These are phyloP conservation scores for Phalacrocorax brasilianus DNA, from an alignment of 2,113 vertebrate genomes.

Conservation along the genomic window DNA sequence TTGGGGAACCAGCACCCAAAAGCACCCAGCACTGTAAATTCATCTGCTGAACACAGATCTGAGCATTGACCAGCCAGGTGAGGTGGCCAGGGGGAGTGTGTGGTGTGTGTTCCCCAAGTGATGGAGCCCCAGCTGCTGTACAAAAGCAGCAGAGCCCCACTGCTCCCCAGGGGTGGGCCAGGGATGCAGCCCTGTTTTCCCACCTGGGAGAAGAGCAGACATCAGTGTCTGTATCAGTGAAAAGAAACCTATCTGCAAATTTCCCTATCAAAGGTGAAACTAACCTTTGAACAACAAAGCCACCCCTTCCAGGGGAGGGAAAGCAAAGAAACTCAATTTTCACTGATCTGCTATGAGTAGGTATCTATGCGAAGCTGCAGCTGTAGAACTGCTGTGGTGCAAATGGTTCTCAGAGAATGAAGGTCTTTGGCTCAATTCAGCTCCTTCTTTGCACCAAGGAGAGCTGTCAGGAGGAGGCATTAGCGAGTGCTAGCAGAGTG, in stretches of 20 bases:
- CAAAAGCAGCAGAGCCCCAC: neutral
- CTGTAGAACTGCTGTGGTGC: neutral
- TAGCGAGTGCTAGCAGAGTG: no score
- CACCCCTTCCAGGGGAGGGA: neutral
- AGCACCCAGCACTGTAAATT: neutral
- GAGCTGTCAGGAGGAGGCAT: neutral
- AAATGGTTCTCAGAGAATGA: neutral
- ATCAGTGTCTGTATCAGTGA: neutral
- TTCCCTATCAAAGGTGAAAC: neutral
- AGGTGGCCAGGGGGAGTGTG: neutral
- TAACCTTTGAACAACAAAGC: neutral
- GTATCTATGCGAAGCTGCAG: neutral
- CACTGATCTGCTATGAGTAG: neutral
- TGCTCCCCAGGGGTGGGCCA: neutral
- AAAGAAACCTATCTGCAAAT: neutral
- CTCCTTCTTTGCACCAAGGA: neutral
- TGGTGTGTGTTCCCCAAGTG: accelerated
- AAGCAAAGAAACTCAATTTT: neutral
- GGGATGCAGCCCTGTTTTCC: accelerated
- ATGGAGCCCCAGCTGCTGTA: neutral
- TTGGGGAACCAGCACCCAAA: neutral
- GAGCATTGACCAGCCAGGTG: neutral
- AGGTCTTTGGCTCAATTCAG: neutral
- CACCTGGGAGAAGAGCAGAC: neutral
- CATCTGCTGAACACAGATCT: no score